Evolutionary conservation across 92 coral and sea anemone species (phyloP).

Genomic region (Heliopora coerulea): DNA sequence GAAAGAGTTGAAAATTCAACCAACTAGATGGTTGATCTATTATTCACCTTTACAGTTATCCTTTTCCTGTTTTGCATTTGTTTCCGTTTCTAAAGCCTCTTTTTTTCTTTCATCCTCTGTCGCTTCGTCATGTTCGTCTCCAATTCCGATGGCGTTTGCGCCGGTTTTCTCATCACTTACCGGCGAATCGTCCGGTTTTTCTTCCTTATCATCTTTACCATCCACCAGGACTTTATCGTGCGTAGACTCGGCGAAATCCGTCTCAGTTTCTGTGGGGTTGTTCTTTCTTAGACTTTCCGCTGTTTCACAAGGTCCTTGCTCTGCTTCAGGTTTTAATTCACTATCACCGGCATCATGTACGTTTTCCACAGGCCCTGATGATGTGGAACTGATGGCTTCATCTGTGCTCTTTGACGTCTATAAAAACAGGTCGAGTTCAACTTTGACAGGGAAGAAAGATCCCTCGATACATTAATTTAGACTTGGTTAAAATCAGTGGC

Average conservation of each 20-base stretch:
- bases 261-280: not conserved
- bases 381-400: not conserved
- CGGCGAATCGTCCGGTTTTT: not conserved
- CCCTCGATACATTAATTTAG: too few species aligned
- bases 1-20: too few species aligned
- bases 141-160: constrained; percentile 6
- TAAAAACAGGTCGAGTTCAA: too few species aligned
- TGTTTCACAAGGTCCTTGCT: constrained; percentile 6
- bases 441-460: too few species aligned
- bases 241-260: not conserved
- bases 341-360: constrained; percentile 8
- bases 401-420: not conserved
- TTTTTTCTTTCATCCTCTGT: constrained; percentile 15
- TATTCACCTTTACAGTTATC: constrained; percentile 29
- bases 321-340: constrained; percentile 29
- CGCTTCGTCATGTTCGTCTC: constrained; percentile 22
- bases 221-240: not conserved
- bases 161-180: not conserved
- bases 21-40: not conserved
- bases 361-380: constrained; percentile 17
- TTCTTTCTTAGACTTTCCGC: not conserved
- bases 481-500: too few species aligned
- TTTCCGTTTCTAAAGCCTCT: not conserved
- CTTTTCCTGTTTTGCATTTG: constrained; percentile 7
- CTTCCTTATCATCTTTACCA: not conserved